phyloP scores from a whole-genome alignment of 2,888 invertebrate species.

The Phrixothrix hirtus region DNA sequence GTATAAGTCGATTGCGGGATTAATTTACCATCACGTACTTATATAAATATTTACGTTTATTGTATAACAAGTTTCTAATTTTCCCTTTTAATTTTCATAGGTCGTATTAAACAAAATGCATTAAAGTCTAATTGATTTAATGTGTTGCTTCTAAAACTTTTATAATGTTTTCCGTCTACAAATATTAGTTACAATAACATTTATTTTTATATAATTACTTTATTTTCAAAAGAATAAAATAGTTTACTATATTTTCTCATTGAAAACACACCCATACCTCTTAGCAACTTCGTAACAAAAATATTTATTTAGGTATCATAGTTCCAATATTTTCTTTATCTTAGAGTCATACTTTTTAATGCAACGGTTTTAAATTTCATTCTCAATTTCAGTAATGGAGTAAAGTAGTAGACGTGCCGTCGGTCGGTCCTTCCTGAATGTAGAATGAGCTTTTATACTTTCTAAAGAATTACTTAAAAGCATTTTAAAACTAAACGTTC shows the following conservation, averaged over 20 bases:
- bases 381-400: slow-evolving; percentile 42
- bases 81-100: too few species aligned
- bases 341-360: slow-evolving; percentile 39
- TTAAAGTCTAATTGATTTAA: too few species aligned
- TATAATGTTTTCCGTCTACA: too few species aligned
- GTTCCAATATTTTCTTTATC: slow-evolving; percentile 28
- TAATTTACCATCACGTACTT: too few species aligned
- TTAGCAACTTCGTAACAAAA: slow-evolving; percentile 13
- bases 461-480: slow-evolving; percentile 3
- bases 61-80: too few species aligned
- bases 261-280: not conserved
- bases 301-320: slow-evolving; percentile 29
- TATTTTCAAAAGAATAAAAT: too few species aligned
- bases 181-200: too few species aligned
- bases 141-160: too few species aligned
- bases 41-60: too few species aligned
- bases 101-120: too few species aligned
- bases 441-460: slow-evolving; percentile 22
- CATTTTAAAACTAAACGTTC: slow-evolving; percentile 9
- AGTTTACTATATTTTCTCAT: not conserved
- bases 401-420: slow-evolving; percentile 1
- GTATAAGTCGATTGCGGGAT: too few species aligned
- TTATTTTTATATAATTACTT: too few species aligned
- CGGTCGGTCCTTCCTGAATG: slow-evolving; percentile 9
- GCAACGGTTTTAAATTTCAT: slow-evolving; percentile 42